These are phyloP conservation scores for Drosophila saltans DNA, from an alignment of 1,140 invertebrate species.

Conservation along the genomic window DNA sequence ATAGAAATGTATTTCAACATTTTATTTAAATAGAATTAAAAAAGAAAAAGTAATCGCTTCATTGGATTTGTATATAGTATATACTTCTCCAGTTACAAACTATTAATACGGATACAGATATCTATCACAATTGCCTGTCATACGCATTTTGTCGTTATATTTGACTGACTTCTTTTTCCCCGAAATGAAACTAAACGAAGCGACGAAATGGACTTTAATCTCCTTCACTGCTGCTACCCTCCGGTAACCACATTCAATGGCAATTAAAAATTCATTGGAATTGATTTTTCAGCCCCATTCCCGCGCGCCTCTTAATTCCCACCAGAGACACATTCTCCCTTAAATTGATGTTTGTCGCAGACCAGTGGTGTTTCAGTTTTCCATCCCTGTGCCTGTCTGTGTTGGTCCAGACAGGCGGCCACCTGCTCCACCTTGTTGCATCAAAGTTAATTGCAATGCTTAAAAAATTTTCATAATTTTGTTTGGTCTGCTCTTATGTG, in stretches of 20 bases:
- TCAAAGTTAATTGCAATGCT: constrained; percentile 47
- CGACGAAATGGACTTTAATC: neutral
- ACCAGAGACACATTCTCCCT: neutral
- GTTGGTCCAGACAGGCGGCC: constrained; percentile 18
- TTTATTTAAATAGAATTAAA: no score
- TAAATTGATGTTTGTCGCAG: constrained; percentile 20
- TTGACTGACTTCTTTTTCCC: neutral
- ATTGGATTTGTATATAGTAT: no score
- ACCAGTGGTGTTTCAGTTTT: constrained; percentile 31
- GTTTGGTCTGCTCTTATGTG: constrained; percentile 19
- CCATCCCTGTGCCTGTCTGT: constrained; percentile 29
- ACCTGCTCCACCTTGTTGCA: constrained; percentile 18
- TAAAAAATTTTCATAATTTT: constrained; percentile 61
- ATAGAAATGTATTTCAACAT: no score
- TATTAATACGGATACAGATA: no score
- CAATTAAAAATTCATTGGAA: constrained; percentile 59
- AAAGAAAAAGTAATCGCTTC: no score
- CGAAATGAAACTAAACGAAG: no score
- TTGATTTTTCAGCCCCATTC: constrained; percentile 44
- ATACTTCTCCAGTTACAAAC: no score
- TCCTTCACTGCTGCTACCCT: neutral
- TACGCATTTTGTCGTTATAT: neutral
- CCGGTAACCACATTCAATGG: constrained; percentile 4
- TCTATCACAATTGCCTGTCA: neutral
- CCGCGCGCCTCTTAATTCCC: neutral